Conservation (phyloP, 2,888 invertebrate genomes). For the Drosophila maculinotata region DNA sequence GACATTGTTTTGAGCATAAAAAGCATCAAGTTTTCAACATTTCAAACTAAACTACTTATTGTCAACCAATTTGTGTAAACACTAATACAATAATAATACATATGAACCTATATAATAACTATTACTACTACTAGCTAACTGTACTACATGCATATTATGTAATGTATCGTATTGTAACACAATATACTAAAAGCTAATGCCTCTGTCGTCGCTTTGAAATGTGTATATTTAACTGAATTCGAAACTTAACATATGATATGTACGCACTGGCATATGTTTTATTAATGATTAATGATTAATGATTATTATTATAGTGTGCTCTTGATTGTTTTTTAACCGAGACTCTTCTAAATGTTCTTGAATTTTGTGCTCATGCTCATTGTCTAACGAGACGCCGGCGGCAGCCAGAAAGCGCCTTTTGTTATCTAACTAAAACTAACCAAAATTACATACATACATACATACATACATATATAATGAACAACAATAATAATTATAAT, state of each 20-base stretch:
- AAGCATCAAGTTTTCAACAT: conserved; percentile 34
- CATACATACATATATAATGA: background rate
- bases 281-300: conserved; percentile 23
- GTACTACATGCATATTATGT: conserved; percentile 44
- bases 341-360: conserved; percentile 69
- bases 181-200: conserved; percentile 44
- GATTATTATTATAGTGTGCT: conserved; percentile 33
- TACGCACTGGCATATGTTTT: conserved; percentile 58
- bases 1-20: conserved; percentile 62
- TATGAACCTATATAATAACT: conserved; percentile 14
- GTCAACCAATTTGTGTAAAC: conserved; percentile 11
- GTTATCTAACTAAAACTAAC: conserved; percentile 43
- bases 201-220: conserved; percentile 25
- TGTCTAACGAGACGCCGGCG: conserved; percentile 21
- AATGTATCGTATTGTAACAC: conserved; percentile 36
- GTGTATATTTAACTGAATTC: conserved; percentile 3
- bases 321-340: conserved; percentile 30
- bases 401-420: conserved; percentile 13
- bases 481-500: conserved; percentile 4
- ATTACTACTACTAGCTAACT: conserved; percentile 30
- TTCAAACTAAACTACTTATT: conserved; percentile 9
- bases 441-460: background rate
- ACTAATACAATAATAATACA: conserved; percentile 9
- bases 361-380: conserved; percentile 76
- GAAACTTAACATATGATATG: background rate